Conservation (phyloP, 2,888 invertebrate species). For the Eupsilia transversa region DNA sequence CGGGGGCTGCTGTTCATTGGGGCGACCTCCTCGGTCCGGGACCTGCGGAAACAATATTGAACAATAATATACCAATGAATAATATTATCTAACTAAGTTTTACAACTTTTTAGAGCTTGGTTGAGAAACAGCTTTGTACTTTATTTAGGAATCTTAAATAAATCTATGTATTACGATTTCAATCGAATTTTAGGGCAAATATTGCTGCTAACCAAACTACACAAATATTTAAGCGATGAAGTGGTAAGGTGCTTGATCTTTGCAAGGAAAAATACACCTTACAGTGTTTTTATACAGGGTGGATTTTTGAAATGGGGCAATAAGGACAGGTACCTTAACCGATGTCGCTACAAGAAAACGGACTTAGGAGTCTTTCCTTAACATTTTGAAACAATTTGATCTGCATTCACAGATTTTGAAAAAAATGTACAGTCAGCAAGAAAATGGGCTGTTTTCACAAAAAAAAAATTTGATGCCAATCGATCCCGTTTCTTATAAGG, state of each 20-base stretch:
- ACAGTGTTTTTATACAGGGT: neutral
- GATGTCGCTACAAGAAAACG: too few relatives aligned
- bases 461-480: too few relatives aligned
- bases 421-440: too few relatives aligned
- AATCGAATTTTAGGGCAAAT: neutral
- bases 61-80: neutral
- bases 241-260: neutral
- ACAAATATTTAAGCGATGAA: neutral
- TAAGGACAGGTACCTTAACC: too few relatives aligned
- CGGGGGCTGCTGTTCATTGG: constrained; percentile 97
- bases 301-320: too few relatives aligned
- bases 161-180: neutral
- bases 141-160: neutral
- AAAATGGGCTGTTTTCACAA: too few relatives aligned
- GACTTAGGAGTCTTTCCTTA: too few relatives aligned
- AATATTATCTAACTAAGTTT: neutral
- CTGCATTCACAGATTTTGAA: too few relatives aligned
- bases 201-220: neutral
- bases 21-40: constrained; percentile 98
- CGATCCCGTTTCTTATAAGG: too few relatives aligned
- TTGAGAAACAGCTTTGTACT: neutral
- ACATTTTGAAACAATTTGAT: too few relatives aligned
- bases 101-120: neutral
- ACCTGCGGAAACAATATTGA: constrained; percentile 89
- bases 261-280: neutral